Conservation (phyloP, 2,113 vertebrate genomes). For the Octodon degus region DNA sequence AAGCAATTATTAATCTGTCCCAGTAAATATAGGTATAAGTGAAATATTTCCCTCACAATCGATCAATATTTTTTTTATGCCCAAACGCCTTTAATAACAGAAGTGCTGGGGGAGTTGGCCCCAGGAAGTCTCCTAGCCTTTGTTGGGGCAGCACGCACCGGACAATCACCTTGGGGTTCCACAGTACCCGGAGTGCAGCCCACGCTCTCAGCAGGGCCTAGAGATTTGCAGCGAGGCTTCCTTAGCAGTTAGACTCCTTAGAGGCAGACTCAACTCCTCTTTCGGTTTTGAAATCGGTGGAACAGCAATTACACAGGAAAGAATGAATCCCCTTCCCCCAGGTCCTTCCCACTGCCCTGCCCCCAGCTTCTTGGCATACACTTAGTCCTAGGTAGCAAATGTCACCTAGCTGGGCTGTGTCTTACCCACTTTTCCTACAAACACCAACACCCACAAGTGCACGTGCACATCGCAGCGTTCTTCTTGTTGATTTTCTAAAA, state of each 20-base stretch:
- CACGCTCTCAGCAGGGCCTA: background rate
- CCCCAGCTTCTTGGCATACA: background rate
- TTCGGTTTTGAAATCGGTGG: background rate
- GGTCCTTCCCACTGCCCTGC: accelerated
- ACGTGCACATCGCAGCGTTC: no score
- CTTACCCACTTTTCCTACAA: background rate
- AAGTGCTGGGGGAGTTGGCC: background rate
- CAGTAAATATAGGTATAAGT: background rate
- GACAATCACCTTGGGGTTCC: no score
- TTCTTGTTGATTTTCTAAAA: no score
- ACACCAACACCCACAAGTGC: background rate
- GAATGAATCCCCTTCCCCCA: background rate
- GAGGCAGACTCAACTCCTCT: background rate
- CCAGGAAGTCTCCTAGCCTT: background rate
- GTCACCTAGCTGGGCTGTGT: background rate
- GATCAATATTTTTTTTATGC: background rate
- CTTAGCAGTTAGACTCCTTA: background rate
- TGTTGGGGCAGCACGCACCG: accelerated
- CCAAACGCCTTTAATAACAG: background rate
- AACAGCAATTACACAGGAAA: background rate
- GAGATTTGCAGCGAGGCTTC: no score
- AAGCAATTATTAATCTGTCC: slow-evolving; percentile 12
- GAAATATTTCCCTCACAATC: background rate
- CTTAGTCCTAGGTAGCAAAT: background rate
- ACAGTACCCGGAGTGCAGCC: background rate